Conservation (phyloP, 2,797 vertebrate species). For the Chiloscyllium punctatum region DNA sequence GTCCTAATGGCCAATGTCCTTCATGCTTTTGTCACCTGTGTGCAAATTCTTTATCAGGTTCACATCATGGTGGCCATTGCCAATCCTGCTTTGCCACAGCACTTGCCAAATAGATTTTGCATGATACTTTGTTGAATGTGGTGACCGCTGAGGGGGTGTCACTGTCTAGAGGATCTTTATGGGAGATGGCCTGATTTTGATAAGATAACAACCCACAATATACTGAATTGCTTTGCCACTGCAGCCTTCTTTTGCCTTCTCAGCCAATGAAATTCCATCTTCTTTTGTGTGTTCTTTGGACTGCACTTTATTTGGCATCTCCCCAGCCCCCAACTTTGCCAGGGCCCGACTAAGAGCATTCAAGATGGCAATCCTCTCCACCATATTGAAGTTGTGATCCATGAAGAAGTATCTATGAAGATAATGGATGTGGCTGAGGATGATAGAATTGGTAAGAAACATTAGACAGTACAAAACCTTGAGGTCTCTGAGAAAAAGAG, state of each 20-base stretch:
- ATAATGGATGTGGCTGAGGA: neutral
- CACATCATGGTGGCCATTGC: neutral
- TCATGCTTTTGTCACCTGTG: neutral
- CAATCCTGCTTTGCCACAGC: neutral
- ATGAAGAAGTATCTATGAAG: neutral
- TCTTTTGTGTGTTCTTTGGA: neutral
- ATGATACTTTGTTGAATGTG: neutral
- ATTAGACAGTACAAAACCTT: neutral
- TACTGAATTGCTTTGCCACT: too few species aligned
- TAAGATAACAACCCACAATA: too few species aligned
- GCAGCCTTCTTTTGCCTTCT: too few species aligned
- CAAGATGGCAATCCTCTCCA: neutral
- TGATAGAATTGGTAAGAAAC: neutral
- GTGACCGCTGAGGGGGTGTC: too few species aligned
- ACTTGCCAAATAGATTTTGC: neutral
- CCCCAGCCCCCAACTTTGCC: neutral
- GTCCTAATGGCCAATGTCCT: neutral
- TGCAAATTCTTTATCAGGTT: neutral
- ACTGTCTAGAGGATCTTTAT: too few species aligned
- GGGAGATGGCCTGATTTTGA: too few species aligned
- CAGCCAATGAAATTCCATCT: too few species aligned
- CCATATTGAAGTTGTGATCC: neutral
- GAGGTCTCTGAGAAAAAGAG: neutral
- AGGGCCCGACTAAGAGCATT: neutral
- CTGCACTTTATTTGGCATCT: neutral